phyloP scores from a whole-genome alignment of 1,140 invertebrate genomes.

The Telenomus remus region DNA sequence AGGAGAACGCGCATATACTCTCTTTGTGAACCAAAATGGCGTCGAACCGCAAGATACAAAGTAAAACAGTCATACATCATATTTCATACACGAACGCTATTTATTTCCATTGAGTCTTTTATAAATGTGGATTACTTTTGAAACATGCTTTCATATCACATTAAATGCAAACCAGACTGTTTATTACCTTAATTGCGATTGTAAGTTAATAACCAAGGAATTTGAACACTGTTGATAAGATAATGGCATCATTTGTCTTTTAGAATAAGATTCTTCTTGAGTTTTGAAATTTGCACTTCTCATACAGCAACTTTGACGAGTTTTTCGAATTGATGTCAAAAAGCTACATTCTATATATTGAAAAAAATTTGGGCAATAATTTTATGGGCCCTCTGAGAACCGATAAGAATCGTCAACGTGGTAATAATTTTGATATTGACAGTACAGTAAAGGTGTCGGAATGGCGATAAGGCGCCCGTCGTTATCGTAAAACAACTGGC shows the following conservation, averaged over 20 bases:
- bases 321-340: no score
- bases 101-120: constrained; percentile 42
- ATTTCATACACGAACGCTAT: constrained; percentile 37
- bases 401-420: constrained; percentile 19
- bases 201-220: constrained; percentile 20
- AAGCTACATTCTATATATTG: background rate
- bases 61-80: constrained; percentile 45
- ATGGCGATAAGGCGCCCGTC: constrained; percentile 21
- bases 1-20: constrained; percentile 29
- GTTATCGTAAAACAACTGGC: constrained; percentile 46
- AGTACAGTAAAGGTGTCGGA: constrained; percentile 24
- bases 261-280: background rate
- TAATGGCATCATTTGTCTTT: constrained; percentile 10
- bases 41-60: constrained; percentile 50
- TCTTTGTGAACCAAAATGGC: constrained; percentile 57
- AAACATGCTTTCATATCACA: constrained; percentile 8
- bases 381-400: background rate
- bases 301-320: no score
- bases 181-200: constrained; percentile 26
- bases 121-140: constrained; percentile 46
- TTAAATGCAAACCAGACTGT: constrained; percentile 19
- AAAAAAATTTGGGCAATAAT: no score
- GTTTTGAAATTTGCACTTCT: background rate
- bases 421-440: constrained; percentile 25
- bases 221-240: constrained; percentile 29